These are phyloP conservation scores for Hipposideros larvatus DNA, from an alignment of 2,797 vertebrate species.

Conservation along the genomic window DNA sequence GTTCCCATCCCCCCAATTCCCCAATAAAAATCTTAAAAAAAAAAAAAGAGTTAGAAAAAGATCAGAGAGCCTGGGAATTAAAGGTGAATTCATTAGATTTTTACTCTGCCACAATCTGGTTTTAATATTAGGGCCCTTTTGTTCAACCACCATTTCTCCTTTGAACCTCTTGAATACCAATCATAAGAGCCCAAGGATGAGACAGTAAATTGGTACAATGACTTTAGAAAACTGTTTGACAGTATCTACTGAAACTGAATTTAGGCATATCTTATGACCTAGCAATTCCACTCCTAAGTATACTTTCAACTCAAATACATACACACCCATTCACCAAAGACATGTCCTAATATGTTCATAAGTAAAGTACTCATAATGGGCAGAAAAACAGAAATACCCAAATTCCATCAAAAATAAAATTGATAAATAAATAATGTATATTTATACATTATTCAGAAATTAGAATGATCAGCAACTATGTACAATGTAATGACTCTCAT, in stretches of 20 bases:
- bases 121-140: background rate
- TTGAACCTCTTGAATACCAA: background rate
- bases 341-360: background rate
- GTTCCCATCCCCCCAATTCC: too few relatives aligned
- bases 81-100: background rate
- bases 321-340: background rate
- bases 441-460: conserved; percentile 10
- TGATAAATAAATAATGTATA: background rate
- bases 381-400: background rate
- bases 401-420: background rate
- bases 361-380: background rate
- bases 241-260: background rate
- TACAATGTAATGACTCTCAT: background rate
- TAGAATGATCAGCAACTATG: conserved; percentile 12
- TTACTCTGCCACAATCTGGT: background rate
- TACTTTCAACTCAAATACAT: background rate
- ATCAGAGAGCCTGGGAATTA: background rate
- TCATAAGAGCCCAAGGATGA: background rate
- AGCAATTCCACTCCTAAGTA: background rate
- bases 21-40: too few relatives aligned
- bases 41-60: background rate
- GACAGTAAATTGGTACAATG: background rate
- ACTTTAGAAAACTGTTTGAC: background rate
- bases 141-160: background rate
- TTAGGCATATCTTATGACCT: background rate